phyloP scores from a whole-genome alignment of 2,888 invertebrate genomes.

The Tetheella fluctuosa region DNA sequence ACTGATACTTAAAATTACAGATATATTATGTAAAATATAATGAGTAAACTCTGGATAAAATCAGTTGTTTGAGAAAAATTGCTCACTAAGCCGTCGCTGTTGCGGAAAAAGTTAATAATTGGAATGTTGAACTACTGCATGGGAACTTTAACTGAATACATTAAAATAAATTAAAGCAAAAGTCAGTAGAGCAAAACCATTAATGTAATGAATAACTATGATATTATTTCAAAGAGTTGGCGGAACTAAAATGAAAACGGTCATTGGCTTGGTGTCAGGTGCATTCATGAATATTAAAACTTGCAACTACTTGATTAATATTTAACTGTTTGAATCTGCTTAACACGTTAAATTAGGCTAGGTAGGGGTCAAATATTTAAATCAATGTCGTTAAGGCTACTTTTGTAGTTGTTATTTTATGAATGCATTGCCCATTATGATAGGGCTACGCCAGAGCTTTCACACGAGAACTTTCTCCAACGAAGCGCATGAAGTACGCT shows the following conservation, averaged over 20 bases:
- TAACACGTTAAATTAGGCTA: constrained; percentile 6
- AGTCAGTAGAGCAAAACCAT: too few species aligned
- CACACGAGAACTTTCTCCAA: constrained; percentile 69
- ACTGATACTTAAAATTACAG: too few species aligned
- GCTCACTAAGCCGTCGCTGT: too few species aligned
- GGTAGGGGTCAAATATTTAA: constrained; percentile 5
- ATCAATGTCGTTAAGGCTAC: not conserved
- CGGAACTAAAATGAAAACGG: constrained; percentile 52
- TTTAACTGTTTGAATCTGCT: constrained; percentile 25
- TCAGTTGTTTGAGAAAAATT: too few species aligned
- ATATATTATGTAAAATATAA: too few species aligned
- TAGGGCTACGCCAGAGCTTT: constrained; percentile 32
- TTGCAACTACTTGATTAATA: constrained; percentile 40
- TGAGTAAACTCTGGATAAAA: too few species aligned
- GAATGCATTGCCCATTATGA: constrained; percentile 6
- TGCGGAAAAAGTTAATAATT: too few species aligned
- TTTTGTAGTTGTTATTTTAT: not conserved
- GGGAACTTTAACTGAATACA: too few species aligned
- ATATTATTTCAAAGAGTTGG: constrained; percentile 17
- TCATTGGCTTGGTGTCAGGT: constrained; percentile 52
- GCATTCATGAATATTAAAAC: constrained; percentile 68
- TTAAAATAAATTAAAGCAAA: too few species aligned
- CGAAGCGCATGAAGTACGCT: constrained; percentile 34
- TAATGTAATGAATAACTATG: not conserved
- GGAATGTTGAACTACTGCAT: too few species aligned